Evolutionary conservation across 2,113 vertebrate species (phyloP), one percentile per base, ranked within the genome.

Genomic region (Bubo bubo): DNA sequence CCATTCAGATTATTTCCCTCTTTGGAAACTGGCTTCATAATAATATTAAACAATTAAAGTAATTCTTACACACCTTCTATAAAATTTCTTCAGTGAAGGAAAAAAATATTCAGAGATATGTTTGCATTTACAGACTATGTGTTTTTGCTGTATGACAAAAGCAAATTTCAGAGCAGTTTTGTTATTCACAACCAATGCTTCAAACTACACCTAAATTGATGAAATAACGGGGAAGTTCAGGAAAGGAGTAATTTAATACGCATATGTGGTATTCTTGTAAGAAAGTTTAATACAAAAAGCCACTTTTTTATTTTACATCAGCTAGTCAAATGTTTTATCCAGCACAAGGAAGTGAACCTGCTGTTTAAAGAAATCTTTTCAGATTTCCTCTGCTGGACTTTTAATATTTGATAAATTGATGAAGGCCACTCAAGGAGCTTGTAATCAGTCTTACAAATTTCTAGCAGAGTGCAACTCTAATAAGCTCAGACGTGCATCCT

Each of bases 371-470:
- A 85, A 91, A 72, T n/a, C 17, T 63, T 92, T 90, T 72, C 58
- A 66, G 30, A 86, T 90, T 93, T 32, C 37, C 30, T 79, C 26
- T 68, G 19, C 73, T 88, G 79, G 45, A 60, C 67, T 93, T 95
- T 22, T 90, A 86, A 79, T 67, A 66, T 50, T 55, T 88, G 74
- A 58, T 88, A 86, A 86, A 93, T n/a, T 97, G n/a, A 83, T 93
- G 41, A 80, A 96, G 59, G 28, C 55, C 55, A 62, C 34, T 93
- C 32, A 95, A 96, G 70, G 60, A 89, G 26, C 26, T 88, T 90
- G 59, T 30, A 93, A 96, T 95, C 82, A 88, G 79, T 88, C 75
- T 80, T 90, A 37, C 55, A 96, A 70, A 71, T 83, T 90, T 88
- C 66, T 84, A 79, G 47, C 34, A 87, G 56, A 72, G 2, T 79